Conservation (phyloP, 2,113 vertebrate species). For the Takifugu bimaculatus region DNA sequence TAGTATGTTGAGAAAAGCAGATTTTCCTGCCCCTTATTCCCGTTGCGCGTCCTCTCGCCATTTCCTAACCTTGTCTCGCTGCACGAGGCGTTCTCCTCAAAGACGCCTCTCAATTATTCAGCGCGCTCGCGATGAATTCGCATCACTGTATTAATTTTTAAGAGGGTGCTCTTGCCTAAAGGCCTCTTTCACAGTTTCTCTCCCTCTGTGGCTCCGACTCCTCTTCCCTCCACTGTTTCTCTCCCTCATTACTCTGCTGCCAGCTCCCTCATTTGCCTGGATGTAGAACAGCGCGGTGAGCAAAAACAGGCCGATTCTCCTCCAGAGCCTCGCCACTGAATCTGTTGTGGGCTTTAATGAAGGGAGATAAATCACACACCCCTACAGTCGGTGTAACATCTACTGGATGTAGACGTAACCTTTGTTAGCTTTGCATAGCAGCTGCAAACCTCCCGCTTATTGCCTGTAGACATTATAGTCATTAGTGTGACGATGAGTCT, state of each 20-base stretch:
- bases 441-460: neutral
- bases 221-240: conserved; percentile 2
- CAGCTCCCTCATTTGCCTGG: conserved; percentile 58
- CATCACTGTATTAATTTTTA: conserved; percentile 73
- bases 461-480: conserved; percentile 7
- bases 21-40: neutral
- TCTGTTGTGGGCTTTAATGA: conserved; percentile 46
- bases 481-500: no score
- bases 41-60: conserved; percentile 19
- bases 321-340: conserved; percentile 43
- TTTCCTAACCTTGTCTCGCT: conserved; percentile 30
- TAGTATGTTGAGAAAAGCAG: no score
- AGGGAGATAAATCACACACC: conserved; percentile 37
- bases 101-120: conserved; percentile 72
- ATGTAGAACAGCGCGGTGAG: conserved; percentile 53
- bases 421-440: conserved; percentile 4
- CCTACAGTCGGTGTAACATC: neutral
- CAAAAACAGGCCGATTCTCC: conserved; percentile 45
- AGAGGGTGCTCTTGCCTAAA: conserved; percentile 59
- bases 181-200: conserved; percentile 42
- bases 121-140: conserved; percentile 66
- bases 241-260: conserved; percentile 60
- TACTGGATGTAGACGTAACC: no score
- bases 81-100: conserved; percentile 52
- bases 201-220: conserved; percentile 33